Conservation (phyloP, 2,888 invertebrate species). For the Schizotus pectinicornis region DNA sequence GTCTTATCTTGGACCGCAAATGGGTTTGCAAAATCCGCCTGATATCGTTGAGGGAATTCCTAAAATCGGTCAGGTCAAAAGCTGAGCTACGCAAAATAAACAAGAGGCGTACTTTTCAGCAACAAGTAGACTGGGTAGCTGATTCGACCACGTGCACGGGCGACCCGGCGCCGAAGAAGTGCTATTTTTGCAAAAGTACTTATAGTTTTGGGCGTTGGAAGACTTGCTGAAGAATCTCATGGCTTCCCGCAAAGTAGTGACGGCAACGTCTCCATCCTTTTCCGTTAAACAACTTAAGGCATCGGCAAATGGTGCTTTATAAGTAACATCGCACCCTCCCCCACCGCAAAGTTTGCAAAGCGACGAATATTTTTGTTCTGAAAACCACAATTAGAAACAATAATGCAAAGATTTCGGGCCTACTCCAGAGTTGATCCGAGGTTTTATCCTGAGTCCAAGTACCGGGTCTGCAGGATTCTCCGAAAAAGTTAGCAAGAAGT, state of each 20-base stretch:
- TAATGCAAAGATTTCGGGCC: slow-evolving; percentile 46
- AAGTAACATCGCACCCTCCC: slow-evolving; percentile 35
- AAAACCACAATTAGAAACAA: slow-evolving; percentile 14
- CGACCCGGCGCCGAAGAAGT: slow-evolving; percentile 36
- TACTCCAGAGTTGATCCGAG: slow-evolving; percentile 66
- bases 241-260: slow-evolving; percentile 59
- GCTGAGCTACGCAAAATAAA: neutral
- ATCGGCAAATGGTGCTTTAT: slow-evolving; percentile 38
- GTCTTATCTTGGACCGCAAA: neutral
- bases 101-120: slow-evolving; percentile 59
- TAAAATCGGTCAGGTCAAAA: neutral
- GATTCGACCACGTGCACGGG: slow-evolving; percentile 68
- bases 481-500: slow-evolving; percentile 69
- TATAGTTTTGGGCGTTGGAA: slow-evolving; percentile 38
- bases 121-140: slow-evolving; percentile 67
- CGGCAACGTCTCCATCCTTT: slow-evolving; percentile 63
- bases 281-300: slow-evolving; percentile 55
- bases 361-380: slow-evolving; percentile 37
- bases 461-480: slow-evolving; percentile 75
- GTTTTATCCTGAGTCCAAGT: slow-evolving; percentile 65
- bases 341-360: slow-evolving; percentile 48
- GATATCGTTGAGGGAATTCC: neutral
- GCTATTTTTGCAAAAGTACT: slow-evolving; percentile 52
- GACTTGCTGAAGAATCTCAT: slow-evolving; percentile 39
- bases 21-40: neutral